Base-by-base conservation (phyloP, 2,113 vertebrate genomes). In the Dromas ardeola region DNA sequence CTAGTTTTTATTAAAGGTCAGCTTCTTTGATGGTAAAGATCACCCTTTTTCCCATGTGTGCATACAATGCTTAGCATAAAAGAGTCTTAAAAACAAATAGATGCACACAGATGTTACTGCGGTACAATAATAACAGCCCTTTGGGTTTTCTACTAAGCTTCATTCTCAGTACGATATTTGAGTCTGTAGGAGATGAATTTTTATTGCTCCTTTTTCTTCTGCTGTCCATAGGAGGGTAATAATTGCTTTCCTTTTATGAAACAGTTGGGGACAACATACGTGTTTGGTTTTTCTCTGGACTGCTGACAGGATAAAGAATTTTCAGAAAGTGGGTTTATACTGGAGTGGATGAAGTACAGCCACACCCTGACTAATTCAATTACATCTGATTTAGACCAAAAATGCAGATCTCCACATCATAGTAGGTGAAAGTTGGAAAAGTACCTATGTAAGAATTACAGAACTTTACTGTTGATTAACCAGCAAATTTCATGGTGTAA, bases 331-430 rank as follows among this genome's bases (percentile, higher is more conserved):
- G 87, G 2, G 15, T 73, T 71, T 65, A 7, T 50, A 61, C 18
- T 50, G 15, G n/a, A 80, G 29, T 59, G 5, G 19, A 12, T 86
- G 52, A 80, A 86, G 52, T 7, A n/a, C 7, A 65, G 7, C 22
- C 21, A 43, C 10, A 45, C 5, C 3, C 36, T 56, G 29, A 70
- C 7, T 49, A 65, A 56, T 22, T 67, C 25, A 63, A 10, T 63
- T 83, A 40, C 15, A 55, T 55, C 38, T 70, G 23, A 52, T 66
- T 81, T 56, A 74, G 20, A 82, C 9, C 2, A 9, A 77, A 89
- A 18, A 22, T 23, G 34, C 0, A 0, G 3, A 40, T 66, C 27
- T 90, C 50, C 15, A 36, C 32, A 26, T 34, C 32, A 90, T 3
- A 47, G 16, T 9, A 26, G 7, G 47, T 23, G 9, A 36, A 82